phyloP scores from a whole-genome alignment of 1,140 invertebrate species.

The Pomacea maculata region DNA sequence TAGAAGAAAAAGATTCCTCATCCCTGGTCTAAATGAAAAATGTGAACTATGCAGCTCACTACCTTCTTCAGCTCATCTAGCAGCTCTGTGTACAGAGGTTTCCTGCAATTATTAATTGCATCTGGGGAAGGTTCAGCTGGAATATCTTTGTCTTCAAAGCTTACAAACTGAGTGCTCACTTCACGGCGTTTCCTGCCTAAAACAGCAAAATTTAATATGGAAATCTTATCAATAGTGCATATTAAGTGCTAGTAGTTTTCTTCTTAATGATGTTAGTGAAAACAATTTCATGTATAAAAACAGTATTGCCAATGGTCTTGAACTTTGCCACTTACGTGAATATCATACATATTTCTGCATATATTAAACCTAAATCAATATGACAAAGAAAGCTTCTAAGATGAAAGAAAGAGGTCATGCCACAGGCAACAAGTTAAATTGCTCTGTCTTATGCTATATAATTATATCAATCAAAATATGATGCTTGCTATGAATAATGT shows the following conservation, averaged over 20 bases:
- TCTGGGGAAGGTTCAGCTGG: not conserved
- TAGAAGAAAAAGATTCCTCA: no score
- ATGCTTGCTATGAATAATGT: not conserved
- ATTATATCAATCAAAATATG: not conserved
- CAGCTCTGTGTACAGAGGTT: not conserved
- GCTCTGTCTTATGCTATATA: not conserved
- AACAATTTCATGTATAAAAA: not conserved
- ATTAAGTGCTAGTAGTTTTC: no score
- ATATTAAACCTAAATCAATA: no score
- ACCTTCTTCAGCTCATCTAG: slow-evolving; percentile 5
- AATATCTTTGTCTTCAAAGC: slow-evolving; percentile 4
- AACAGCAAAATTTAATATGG: not conserved
- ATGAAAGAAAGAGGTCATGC: no score
- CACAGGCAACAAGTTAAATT: not conserved
- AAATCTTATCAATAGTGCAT: not conserved
- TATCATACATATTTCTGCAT: no score
- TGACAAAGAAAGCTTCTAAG: no score
- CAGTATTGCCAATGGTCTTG: not conserved
- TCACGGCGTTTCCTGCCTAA: slow-evolving; percentile 8
- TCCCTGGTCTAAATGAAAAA: no score
- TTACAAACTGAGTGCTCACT: not conserved
- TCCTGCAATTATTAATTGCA: not conserved
- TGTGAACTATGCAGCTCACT: not conserved
- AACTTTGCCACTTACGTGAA: no score
- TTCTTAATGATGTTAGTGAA: no score